Evolutionary conservation across 2,888 invertebrate genomes (phyloP).

Genomic region (Ormyrus thymus): DNA sequence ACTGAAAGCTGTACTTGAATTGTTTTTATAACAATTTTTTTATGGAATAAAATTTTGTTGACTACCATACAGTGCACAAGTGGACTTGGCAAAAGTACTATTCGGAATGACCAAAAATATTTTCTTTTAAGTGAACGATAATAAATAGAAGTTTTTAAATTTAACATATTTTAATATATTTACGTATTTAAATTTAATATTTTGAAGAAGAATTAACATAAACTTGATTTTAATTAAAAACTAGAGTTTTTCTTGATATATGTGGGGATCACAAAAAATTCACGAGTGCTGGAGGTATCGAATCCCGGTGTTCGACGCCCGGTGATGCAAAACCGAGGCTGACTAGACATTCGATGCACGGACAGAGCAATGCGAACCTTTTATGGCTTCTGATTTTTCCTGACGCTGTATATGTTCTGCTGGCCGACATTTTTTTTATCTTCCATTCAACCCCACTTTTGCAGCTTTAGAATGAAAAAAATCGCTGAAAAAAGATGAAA

Average conservation of each 20-base stretch:
- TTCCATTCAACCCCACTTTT: constrained; percentile 38
- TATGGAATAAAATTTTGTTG: no score
- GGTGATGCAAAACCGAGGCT: constrained; percentile 38
- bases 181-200: no score
- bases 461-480: constrained; percentile 42
- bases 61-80: no score
- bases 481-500: constrained; percentile 37
- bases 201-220: no score
- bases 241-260: not conserved
- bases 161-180: no score
- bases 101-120: no score
- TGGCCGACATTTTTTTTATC: constrained; percentile 37
- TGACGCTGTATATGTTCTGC: constrained; percentile 8
- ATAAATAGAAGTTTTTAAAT: no score
- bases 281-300: constrained; percentile 24
- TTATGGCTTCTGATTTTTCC: constrained; percentile 47
- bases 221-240: constrained; percentile 27
- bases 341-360: not conserved
- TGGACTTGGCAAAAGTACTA: no score
- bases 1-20: no score
- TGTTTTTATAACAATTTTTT: no score
- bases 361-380: constrained; percentile 17
- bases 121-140: no score
- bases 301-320: not conserved
- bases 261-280: constrained; percentile 17